Evolutionary conservation across 2,113 vertebrate genomes (phyloP).

Genomic region (Ammodytes dubius): DNA sequence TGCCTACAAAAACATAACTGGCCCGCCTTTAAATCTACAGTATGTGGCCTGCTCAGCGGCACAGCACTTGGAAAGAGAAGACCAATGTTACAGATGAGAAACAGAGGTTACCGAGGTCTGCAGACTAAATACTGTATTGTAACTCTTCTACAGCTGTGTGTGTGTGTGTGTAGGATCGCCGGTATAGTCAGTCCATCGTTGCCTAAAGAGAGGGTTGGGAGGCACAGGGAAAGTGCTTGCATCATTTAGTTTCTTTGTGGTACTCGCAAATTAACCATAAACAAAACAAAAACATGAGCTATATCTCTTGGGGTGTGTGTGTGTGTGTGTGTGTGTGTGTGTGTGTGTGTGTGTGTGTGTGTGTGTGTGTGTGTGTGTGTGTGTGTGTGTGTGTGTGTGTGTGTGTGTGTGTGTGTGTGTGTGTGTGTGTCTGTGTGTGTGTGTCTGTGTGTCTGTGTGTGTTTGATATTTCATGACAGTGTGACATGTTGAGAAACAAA

Average conservation of each 20-base stretch:
- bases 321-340: too few relatives aligned
- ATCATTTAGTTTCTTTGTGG: slow-evolving; percentile 81
- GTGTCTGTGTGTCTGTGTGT: too few relatives aligned
- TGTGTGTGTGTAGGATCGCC: slow-evolving; percentile 67
- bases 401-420: too few relatives aligned
- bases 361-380: too few relatives aligned
- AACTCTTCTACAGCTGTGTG: slow-evolving; percentile 68
- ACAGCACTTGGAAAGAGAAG: slow-evolving; percentile 64
- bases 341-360: slow-evolving; percentile 14
- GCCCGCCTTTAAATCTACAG: slow-evolving; percentile 66
- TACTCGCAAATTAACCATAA: slow-evolving; percentile 69
- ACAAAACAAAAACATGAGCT: slow-evolving; percentile 67
- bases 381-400: too few relatives aligned
- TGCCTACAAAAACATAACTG: slow-evolving; percentile 72
- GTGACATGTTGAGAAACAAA: slow-evolving; percentile 69
- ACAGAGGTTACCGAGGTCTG: slow-evolving; percentile 51
- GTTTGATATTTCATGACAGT: slow-evolving; percentile 67
- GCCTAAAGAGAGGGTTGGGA: slow-evolving; percentile 74
- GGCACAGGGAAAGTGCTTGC: slow-evolving; percentile 85
- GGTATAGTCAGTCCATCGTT: slow-evolving; percentile 57
- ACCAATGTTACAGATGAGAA: slow-evolving; percentile 65
- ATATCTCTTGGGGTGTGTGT: slow-evolving; percentile 43
- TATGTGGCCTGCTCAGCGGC: slow-evolving; percentile 58
- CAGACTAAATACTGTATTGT: slow-evolving; percentile 62
- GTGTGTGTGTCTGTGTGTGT: too few relatives aligned